Evolutionary conservation across 2,797 vertebrate species (phyloP), one percentile per base, ranked within the genome.

Genomic region (Carduelis carduelis): DNA sequence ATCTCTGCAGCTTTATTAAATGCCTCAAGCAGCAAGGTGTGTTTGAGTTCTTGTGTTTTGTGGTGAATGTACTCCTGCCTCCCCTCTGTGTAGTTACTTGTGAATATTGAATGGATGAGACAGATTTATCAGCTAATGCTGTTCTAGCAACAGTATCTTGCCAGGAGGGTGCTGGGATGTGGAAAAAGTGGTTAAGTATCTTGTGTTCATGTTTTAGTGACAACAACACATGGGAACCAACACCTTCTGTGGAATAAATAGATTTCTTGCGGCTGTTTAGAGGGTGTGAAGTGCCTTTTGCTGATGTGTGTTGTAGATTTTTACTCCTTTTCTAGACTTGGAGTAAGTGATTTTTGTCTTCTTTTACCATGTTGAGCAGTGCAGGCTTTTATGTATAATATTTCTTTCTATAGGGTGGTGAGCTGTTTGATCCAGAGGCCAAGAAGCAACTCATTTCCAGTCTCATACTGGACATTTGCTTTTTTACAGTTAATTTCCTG

Each of bases 1-100:
- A 96, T 99, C 85, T 90, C 98, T 24, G 99, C 99, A 53, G 97
- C 98, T 55, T 98, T 98, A 87, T 97, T 99, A 87, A 99, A 99
- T 90, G 98, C 99, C 8, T 99, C 99, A 28, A 99, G 98, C 90
- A 98, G 98, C 96, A 99, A 98, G 98, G 99, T 99, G 97, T 50
- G 95, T 66, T 78, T 59, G 46, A 50, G 9, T 59, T 66, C 0
- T 0, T 34, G 14, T n/a, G 2, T 47, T 85, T 57, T 72, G 37
- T 75, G 37, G 12, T 26, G 7, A 30, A 1, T 23, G 24, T 55
- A 12, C 41, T 14, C 2, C 12, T 6, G 3, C 87, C 24, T 81
- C 39, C 8, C n/a, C 18, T 83, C 44, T 64, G 47, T 34, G 35
- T 57, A 57, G 6, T 30, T 66, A 20, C 30, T 57, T 83, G 18